Conservation (phyloP, 2,888 invertebrate genomes). For the Conomelus anceps region DNA sequence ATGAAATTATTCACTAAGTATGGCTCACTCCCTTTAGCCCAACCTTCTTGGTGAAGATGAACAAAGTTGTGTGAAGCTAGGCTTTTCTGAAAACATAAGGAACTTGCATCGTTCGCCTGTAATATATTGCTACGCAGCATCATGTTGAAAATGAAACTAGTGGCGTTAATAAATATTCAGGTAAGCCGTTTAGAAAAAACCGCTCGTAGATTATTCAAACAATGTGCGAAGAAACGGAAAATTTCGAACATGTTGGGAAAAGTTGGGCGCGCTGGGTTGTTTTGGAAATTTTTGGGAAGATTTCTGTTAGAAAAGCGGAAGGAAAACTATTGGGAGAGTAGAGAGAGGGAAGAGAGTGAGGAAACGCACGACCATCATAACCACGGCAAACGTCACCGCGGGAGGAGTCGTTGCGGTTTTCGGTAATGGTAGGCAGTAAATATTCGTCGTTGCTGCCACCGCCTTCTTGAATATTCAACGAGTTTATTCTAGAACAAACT, state of each 20-base stretch:
- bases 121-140: background rate
- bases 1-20: too few relatives aligned
- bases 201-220: background rate
- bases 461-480: background rate
- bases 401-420: background rate
- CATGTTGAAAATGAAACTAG: background rate
- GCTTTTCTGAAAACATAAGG: background rate
- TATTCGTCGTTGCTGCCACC: background rate
- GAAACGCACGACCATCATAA: background rate
- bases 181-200: background rate
- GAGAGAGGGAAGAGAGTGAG: background rate
- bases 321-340: background rate
- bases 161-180: background rate
- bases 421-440: background rate
- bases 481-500: background rate
- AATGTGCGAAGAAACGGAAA: background rate
- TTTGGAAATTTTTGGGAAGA: background rate
- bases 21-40: too few relatives aligned
- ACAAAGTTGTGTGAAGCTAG: background rate
- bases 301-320: background rate
- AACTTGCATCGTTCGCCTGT: background rate
- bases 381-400: background rate
- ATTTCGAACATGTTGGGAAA: background rate
- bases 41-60: background rate
- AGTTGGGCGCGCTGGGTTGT: background rate